A percentile compares a stretch with the other conserved stretches of the same genome.
phyloP scores from a whole-genome alignment of 2,888 invertebrate species.

The Colostygia pectinataria region DNA sequence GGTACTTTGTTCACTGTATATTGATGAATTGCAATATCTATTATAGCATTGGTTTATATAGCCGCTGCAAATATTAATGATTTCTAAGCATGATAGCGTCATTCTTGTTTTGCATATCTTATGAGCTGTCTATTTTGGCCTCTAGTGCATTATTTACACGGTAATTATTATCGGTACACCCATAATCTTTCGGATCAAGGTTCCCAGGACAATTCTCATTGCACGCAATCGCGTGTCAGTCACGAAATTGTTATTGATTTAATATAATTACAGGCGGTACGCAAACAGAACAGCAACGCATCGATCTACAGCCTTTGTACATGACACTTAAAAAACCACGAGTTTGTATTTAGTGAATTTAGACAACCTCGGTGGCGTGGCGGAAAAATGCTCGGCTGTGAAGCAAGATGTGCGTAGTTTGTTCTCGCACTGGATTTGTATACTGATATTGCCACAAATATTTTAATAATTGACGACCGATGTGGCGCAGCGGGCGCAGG shows the following conservation, averaged over 20 bases:
- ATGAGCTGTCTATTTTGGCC: not conserved
- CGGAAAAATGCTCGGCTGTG: too few species aligned
- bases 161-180: conserved; percentile 17
- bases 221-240: conserved; percentile 60
- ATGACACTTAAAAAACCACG: conserved; percentile 3
- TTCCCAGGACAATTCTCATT: conserved; percentile 19
- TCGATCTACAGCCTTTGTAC: conserved; percentile 16
- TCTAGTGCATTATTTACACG: not conserved
- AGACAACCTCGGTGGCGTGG: too few species aligned
- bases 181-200: conserved; percentile 16
- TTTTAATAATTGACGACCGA: too few species aligned
- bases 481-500: too few species aligned
- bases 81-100: too few species aligned
- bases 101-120: not conserved
- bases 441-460: too few species aligned
- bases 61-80: too few species aligned
- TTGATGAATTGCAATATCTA: too few species aligned
- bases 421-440: too few species aligned
- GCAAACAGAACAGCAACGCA: conserved; percentile 8
- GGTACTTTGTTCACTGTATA: too few species aligned
- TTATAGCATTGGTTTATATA: too few species aligned
- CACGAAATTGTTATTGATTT: conserved; percentile 64
- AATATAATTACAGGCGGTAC: conserved; percentile 53
- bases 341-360: not conserved
- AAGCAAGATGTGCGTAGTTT: too few species aligned